Conservation (phyloP, 2,797 vertebrate genomes). For the Tokudaia tokunoshimensis region DNA sequence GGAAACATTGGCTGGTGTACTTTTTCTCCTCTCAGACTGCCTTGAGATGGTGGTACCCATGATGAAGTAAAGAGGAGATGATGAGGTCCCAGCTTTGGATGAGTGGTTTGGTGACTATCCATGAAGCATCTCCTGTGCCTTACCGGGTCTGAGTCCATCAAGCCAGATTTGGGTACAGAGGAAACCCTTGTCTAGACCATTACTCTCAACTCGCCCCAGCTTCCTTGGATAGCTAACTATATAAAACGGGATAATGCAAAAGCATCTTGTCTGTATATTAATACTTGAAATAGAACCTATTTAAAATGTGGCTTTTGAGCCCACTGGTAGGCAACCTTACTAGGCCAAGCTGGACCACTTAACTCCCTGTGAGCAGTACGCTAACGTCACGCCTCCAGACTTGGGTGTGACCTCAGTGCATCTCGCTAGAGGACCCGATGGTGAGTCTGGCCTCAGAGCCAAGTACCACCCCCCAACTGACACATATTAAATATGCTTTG, state of each 20-base stretch:
- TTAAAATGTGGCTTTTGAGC: constrained; percentile 47
- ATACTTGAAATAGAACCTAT: constrained; percentile 59
- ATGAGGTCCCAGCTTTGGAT: not conserved
- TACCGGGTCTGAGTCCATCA: not conserved
- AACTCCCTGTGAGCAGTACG: not conserved
- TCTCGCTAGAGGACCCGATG: not conserved
- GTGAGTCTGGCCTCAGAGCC: not conserved
- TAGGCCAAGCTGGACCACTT: not conserved
- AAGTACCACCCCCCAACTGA: not conserved
- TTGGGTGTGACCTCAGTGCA: constrained; percentile 58
- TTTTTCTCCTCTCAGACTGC: not conserved
- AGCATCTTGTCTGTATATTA: constrained; percentile 54
- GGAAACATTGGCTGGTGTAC: constrained; percentile 17
- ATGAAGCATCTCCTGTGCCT: not conserved
- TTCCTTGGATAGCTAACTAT: constrained; percentile 70
- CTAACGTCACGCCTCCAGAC: not conserved
- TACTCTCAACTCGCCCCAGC: constrained; percentile 19
- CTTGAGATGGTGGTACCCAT: not conserved
- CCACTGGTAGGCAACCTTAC: constrained; percentile 24
- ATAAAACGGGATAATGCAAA: constrained; percentile 38
- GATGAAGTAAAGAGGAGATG: not conserved
- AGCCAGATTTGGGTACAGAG: not conserved
- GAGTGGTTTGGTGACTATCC: not conserved
- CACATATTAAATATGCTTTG: not conserved
- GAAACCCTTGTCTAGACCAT: constrained; percentile 9